Base-by-base conservation (phyloP, 2,797 vertebrate genomes). In the Helostoma temminkii region DNA sequence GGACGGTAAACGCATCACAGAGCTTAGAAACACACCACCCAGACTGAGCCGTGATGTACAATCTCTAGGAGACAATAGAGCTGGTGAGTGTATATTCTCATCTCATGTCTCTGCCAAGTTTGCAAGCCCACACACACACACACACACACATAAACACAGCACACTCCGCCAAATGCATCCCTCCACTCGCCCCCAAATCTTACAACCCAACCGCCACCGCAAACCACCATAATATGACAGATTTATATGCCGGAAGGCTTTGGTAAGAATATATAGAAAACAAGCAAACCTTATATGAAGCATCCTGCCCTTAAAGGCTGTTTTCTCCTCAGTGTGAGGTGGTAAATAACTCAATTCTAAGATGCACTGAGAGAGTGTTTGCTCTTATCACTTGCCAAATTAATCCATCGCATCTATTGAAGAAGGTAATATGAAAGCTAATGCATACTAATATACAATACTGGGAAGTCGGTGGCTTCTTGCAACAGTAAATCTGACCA, bases 31-130 rank as follows among this genome's bases (percentile, higher is more conserved):
- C 69, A 81, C 74, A 85, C 85, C 81, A 82, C 86, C 81, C 72
- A 71, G 72, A 75, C 71, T 83, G 83, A 89, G 84, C 80, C 30
- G 14, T 55, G 49, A 78, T 81, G 80, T 79, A 74, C 83, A 82
- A 79, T 86, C 83, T 87, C 72, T 60, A 66, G 58, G 67, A 91
- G 64, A 91, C 91, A 91, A 92, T 88, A 71, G 80, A 80, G 80
- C 64, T 75, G 80, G 68, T 76, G 86, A 80, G 78, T 81, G 71
- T 85, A 77, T 90, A 85, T 82, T 86, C 82, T 83, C 81, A 78
- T 86, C 71, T 82, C 71, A 58, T 74, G 54, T 63, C 66, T 82
- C 78, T 70, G 87, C 88, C 91, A 93, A 88, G 85, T 85, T 82
- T 75, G 82, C 75, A 84, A 76, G 66, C 66, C 59, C 45, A 78